Percentiles rank a stretch among this genome's conserved stretches.
Conservation (phyloP, 2,888 invertebrate species). For the Plebejus argus region DNA sequence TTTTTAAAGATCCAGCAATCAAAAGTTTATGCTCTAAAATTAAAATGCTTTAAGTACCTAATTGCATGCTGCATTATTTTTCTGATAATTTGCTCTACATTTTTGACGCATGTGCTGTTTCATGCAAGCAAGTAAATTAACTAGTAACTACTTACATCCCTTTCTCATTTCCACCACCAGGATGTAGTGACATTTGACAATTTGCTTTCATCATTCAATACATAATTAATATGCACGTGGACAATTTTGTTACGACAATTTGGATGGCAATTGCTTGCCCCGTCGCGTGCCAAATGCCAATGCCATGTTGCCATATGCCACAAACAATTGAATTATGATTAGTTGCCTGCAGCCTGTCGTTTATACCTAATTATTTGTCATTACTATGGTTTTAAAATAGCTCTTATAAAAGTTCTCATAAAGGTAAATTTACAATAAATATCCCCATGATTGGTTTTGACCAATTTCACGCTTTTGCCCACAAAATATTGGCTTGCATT, state of each 20-base stretch:
- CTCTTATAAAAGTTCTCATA: background rate
- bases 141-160: too few species aligned
- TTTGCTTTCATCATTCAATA: background rate
- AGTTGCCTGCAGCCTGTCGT: slow-evolving; percentile 19
- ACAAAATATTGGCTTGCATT: slow-evolving; percentile 48
- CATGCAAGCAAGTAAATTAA: background rate
- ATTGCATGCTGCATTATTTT: too few species aligned
- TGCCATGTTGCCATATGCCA: slow-evolving; percentile 16
- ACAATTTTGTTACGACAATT: background rate
- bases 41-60: too few species aligned
- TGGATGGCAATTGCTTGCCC: background rate
- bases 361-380: slow-evolving; percentile 3
- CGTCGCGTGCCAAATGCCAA: slow-evolving; percentile 36
- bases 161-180: background rate
- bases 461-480: slow-evolving; percentile 52
- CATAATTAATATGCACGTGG: slow-evolving; percentile 4
- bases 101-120: too few species aligned
- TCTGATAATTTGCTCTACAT: too few species aligned
- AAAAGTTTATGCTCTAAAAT: too few species aligned
- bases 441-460: slow-evolving; percentile 13
- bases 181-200: background rate
- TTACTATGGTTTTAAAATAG: background rate
- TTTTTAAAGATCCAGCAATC: too few species aligned
- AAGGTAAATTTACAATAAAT: background rate
- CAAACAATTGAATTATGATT: slow-evolving; percentile 13